phyloP scores from a whole-genome alignment of 92 coral and sea anemone genomes.

The Meandrina meandrites region DNA sequence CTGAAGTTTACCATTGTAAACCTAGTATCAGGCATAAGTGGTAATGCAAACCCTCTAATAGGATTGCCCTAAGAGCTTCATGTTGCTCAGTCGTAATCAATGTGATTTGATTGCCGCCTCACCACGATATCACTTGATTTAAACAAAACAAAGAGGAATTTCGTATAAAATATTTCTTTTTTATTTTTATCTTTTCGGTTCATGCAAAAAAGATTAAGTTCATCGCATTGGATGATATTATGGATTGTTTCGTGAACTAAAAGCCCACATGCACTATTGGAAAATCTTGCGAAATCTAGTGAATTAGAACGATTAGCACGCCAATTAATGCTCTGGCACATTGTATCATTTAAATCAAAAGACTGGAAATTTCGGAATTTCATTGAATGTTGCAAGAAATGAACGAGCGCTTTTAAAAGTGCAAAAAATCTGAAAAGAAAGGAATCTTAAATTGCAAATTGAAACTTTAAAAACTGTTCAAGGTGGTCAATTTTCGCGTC shows the following conservation, averaged over 20 bases:
- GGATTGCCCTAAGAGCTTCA: no score
- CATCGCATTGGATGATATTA: neutral
- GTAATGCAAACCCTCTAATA: neutral
- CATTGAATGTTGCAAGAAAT: neutral
- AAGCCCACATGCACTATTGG: neutral
- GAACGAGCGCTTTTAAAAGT: neutral
- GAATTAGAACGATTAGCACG: neutral
- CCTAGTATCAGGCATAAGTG: neutral
- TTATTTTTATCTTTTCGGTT: neutral
- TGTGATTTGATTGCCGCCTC: neutral
- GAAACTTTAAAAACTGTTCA: neutral
- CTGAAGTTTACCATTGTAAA: neutral
- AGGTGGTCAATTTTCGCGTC: neutral
- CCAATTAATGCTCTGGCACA: constrained; percentile 1
- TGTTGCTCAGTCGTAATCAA: neutral
- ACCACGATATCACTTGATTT: neutral
- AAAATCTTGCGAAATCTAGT: neutral
- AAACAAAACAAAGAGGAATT: neutral
- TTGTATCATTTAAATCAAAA: neutral
- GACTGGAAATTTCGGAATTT: neutral
- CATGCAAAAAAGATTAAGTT: neutral
- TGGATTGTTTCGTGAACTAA: neutral
- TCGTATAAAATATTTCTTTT: neutral
- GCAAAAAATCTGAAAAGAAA: neutral
- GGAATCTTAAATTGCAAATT: neutral